Percentiles rank a stretch among this genome's conserved stretches.
Evolutionary conservation across 1,140 invertebrate genomes (phyloP).

Genomic region (Scaptomyza montana): DNA sequence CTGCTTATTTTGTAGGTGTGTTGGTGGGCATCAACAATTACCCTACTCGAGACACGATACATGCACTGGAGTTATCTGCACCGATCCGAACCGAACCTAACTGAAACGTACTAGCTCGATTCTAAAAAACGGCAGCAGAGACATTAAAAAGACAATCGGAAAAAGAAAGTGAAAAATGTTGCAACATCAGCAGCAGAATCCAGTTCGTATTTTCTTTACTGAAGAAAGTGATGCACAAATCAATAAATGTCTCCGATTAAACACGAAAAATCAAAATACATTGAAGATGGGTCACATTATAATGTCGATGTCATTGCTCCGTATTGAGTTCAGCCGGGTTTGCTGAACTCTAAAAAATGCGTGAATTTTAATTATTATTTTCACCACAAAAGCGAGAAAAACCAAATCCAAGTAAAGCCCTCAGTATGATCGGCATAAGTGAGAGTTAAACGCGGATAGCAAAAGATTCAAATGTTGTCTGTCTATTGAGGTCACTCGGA

Average conservation of each 20-base stretch:
- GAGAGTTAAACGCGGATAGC: conserved; percentile 56
- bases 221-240: conserved; percentile 35
- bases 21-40: conserved; percentile 67
- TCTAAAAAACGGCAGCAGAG: background rate
- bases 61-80: conserved; percentile 8
- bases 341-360: conserved; percentile 52
- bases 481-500: conserved; percentile 60
- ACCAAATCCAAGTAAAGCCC: conserved; percentile 17
- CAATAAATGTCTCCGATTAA: background rate
- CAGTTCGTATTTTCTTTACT: conserved; percentile 15
- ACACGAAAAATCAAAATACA: background rate
- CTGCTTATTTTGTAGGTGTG: conserved; percentile 26
- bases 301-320: conserved; percentile 66
- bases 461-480: conserved; percentile 68
- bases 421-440: conserved; percentile 55
- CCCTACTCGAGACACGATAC: conserved; percentile 45
- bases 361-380: conserved; percentile 64
- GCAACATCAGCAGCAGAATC: conserved; percentile 53
- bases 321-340: conserved; percentile 67
- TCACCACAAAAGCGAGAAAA: conserved; percentile 30
- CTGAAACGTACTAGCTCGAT: no score
- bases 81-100: conserved; percentile 4
- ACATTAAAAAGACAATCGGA: conserved; percentile 38
- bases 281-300: conserved; percentile 21
- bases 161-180: conserved; percentile 74